Base-by-base conservation (phyloP, 64 coral and sea anemone species). In the Stylophora pistillata region DNA sequence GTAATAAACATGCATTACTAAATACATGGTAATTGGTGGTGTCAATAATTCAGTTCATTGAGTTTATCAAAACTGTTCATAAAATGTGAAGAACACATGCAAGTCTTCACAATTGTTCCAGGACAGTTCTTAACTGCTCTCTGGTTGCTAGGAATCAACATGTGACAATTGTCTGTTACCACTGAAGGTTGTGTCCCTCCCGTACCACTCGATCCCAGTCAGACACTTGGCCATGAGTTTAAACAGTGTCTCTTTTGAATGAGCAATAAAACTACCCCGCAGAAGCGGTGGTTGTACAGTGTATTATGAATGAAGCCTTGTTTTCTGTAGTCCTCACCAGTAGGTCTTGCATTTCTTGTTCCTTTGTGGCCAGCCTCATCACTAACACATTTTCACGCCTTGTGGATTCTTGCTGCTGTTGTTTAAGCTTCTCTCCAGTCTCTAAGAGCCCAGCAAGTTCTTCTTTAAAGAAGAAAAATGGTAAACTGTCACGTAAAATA, bases 311-410 rank as follows among this genome's bases (percentile, higher is more conserved):
- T 28, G 61, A 70, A 16, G 31, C 33, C 80, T 84, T 68, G 80
- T 84, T 89, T 82, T 96, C 41, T 86, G 78, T 78, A 62, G 77
- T 81, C 79, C 97, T 99, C 97, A 99, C 97, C 97, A 99, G 69
- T 85, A 99, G 89, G 41, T 99, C 97, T 90, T 99, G 97, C 82
- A 99, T 94, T 90, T 99, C 97, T 76, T 99, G 97, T 73, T 99
- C 97, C 82, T 99, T 99, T 25, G 97, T 99, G 0, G 97, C 97
- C 25, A 99, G 83, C 41, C 97, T 85, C 97, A 99, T 99, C 60
- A 99, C 97, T 54, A 99, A 86, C 37, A 99, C 97, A 79, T 99
- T 99, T 62, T 99, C 97, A 64, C 97, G 91, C 78, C 97, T 92
- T 84, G 97, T 99, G 5, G 97, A 99, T 64, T 99, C 97, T 73